Evolutionary conservation across 2,888 invertebrate genomes (phyloP).

Genomic region (Bellardia pandia): DNA sequence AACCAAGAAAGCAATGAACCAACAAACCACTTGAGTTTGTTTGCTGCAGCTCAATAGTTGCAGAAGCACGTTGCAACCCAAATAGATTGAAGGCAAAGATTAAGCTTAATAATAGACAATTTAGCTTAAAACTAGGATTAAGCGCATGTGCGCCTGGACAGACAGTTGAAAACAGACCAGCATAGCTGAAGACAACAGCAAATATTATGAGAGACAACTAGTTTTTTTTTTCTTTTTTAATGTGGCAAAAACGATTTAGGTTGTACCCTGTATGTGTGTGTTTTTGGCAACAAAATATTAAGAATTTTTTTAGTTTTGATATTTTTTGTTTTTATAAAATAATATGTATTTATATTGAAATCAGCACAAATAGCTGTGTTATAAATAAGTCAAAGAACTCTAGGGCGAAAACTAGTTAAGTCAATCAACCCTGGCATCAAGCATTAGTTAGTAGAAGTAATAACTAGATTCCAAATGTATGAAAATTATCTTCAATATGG

Average conservation of each 20-base stretch:
- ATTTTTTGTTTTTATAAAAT: neutral
- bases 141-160: constrained; percentile 73
- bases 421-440: too few species aligned
- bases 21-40: constrained; percentile 38
- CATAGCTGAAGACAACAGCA: constrained; percentile 9
- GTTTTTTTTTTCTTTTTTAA: constrained; percentile 12
- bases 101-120: constrained; percentile 73
- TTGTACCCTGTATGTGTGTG: constrained; percentile 25
- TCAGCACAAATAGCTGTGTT: too few species aligned
- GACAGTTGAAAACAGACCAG: constrained; percentile 39
- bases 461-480: too few species aligned
- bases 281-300: neutral
- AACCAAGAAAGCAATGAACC: constrained; percentile 19
- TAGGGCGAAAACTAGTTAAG: too few species aligned
- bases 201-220: neutral
- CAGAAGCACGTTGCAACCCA: constrained; percentile 72
- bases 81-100: constrained; percentile 73
- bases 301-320: neutral
- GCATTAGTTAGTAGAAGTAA: too few species aligned
- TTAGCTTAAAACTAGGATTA: constrained; percentile 72
- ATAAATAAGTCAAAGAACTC: too few species aligned
- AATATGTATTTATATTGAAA: too few species aligned
- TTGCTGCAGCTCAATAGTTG: constrained; percentile 58
- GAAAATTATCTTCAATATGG: too few species aligned
- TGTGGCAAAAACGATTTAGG: neutral